Conservation (phyloP, 2,113 vertebrate genomes). For the Grammomys dolichurus region DNA sequence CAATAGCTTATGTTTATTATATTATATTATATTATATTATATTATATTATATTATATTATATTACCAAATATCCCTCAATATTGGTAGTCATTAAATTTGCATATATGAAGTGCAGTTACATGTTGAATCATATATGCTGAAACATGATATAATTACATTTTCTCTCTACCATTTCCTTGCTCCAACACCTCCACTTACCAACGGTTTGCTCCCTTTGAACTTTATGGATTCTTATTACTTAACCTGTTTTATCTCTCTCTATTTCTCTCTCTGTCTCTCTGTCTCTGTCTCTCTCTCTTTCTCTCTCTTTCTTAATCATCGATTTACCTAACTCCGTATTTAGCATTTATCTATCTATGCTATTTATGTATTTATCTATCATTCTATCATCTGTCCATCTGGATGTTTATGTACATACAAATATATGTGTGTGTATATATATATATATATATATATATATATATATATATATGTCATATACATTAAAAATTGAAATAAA, state of each 20-base stretch:
- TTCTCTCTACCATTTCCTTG: neutral
- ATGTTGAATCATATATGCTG: neutral
- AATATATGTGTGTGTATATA: neutral
- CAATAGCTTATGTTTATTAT: neutral
- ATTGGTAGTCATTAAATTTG: neutral
- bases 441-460: accelerated
- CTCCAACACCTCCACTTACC: too few species aligned
- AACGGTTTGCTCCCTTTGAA: neutral
- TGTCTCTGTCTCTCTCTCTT: neutral
- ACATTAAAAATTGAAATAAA: neutral
- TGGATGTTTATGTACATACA: neutral
- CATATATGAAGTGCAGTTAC: neutral
- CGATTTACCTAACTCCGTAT: neutral
- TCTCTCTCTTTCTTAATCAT: neutral
- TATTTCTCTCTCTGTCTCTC: neutral
- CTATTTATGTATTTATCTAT: neutral
- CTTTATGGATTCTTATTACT: neutral
- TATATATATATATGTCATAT: neutral
- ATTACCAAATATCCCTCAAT: neutral
- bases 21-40: neutral
- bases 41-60: neutral
- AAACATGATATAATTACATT: neutral
- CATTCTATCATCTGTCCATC: neutral
- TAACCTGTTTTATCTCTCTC: neutral
- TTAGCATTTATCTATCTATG: neutral